phyloP scores from a whole-genome alignment of 2,888 invertebrate species.

The Linyphia triangularis region DNA sequence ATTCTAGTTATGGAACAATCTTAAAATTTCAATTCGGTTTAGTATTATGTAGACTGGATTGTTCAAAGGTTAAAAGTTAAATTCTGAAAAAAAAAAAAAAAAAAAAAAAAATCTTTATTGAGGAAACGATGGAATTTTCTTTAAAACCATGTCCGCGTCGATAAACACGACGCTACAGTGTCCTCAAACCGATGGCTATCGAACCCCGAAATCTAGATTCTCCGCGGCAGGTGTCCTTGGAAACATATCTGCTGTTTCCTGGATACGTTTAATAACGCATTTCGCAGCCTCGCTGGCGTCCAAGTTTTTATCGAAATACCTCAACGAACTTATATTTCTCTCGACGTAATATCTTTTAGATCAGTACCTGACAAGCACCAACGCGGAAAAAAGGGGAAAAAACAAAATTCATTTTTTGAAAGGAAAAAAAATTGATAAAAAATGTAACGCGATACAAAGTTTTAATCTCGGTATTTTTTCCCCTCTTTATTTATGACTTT shows the following conservation, averaged over 20 bases:
- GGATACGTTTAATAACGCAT: constrained; percentile 14
- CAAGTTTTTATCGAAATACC: constrained; percentile 6
- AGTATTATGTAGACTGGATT: no score
- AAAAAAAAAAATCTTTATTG: no score
- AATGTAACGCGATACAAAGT: constrained; percentile 31
- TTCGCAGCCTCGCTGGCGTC: background rate
- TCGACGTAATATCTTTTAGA: constrained; percentile 59
- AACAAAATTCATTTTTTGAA: background rate
- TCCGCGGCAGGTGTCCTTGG: constrained; percentile 13
- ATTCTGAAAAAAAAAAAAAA: no score
- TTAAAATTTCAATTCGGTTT: no score
- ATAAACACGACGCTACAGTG: background rate
- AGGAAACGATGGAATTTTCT: no score
- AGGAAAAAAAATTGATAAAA: background rate
- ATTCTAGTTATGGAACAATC: no score
- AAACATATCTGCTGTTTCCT: background rate
- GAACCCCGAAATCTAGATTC: background rate
- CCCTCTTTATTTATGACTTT: constrained; percentile 40
- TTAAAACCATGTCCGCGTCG: background rate
- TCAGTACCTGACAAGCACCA: constrained; percentile 3
- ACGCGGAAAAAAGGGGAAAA: background rate
- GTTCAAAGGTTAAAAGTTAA: no score
- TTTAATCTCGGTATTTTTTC: constrained; percentile 39
- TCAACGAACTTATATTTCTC: constrained; percentile 24
- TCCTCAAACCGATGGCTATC: background rate